Evolutionary conservation across 2,888 invertebrate species (phyloP).

Genomic region (Drosophila hamatofila): DNA sequence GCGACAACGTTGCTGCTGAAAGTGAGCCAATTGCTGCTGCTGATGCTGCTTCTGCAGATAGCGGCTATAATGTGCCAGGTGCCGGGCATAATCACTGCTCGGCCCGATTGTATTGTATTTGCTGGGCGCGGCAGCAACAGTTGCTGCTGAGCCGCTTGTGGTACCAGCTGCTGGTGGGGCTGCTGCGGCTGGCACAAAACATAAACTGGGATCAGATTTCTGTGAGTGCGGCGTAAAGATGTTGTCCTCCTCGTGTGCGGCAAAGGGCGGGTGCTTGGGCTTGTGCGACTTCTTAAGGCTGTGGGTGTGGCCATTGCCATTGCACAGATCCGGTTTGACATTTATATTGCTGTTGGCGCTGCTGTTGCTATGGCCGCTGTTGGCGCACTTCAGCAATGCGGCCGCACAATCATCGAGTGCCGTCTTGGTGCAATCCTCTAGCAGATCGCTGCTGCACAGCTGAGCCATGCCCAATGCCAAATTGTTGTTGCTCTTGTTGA

Average conservation of each 20-base stretch:
- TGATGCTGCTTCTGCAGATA: conserved; percentile 79
- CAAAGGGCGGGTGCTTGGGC: conserved; percentile 67
- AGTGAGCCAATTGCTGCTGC: conserved; percentile 79
- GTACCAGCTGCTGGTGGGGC: conserved; percentile 43
- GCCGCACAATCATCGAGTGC: conserved; percentile 84
- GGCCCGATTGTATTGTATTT: conserved; percentile 85
- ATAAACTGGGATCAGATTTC: conserved; percentile 80
- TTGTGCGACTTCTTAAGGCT: conserved; percentile 39
- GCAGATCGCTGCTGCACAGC: conserved; percentile 77
- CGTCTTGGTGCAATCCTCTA: conserved; percentile 76
- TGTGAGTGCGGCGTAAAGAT: conserved; percentile 77
- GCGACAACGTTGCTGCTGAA: conserved; percentile 81
- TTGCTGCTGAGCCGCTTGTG: conserved; percentile 42
- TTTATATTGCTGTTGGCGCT: conserved; percentile 47
- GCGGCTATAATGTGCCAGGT: conserved; percentile 81
- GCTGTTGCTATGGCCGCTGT: conserved; percentile 70
- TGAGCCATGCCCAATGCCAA: conserved; percentile 62
- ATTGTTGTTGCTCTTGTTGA: conserved; percentile 55
- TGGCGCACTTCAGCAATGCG: conserved; percentile 84
- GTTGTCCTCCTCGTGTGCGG: conserved; percentile 80
- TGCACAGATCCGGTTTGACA: conserved; percentile 68
- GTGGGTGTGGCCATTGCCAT: conserved; percentile 46
- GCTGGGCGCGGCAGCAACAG: conserved; percentile 62
- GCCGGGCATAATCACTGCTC: conserved; percentile 84
- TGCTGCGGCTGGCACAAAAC: conserved; percentile 67